Evolutionary conservation across 2,888 invertebrate species (phyloP).

Genomic region (Drosophila colorata): DNA sequence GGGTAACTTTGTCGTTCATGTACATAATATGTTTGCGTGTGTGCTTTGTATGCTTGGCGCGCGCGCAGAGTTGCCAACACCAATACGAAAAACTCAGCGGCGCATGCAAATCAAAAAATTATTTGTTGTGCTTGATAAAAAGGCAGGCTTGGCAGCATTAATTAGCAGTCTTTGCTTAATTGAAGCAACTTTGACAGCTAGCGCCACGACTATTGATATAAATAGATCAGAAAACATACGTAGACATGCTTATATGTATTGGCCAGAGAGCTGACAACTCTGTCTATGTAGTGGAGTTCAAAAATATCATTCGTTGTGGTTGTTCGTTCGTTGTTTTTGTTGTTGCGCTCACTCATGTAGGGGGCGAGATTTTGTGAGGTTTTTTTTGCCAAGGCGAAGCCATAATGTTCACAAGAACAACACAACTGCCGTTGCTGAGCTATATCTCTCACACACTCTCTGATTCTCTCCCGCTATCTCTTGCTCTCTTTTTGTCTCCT

Average conservation of each 20-base stretch:
- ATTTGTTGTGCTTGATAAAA: conserved; percentile 44
- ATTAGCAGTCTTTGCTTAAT: conserved; percentile 49
- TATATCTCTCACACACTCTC: conserved; percentile 30
- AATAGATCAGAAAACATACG: conserved; percentile 25
- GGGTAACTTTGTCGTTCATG: conserved; percentile 30
- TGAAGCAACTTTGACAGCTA: conserved; percentile 40
- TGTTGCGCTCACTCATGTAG: conserved; percentile 51
- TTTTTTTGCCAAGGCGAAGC: conserved; percentile 67
- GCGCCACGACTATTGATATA: conserved; percentile 37
- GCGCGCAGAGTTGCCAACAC: conserved; percentile 69
- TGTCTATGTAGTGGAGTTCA: conserved; percentile 72
- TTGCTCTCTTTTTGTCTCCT: conserved; percentile 33
- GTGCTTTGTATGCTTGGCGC: conserved; percentile 65
- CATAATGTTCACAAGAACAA: conserved; percentile 73
- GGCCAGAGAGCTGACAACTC: conserved; percentile 61
- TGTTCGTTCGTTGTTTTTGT: conserved; percentile 29
- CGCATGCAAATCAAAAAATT: conserved; percentile 53
- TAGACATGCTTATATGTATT: conserved; percentile 3
- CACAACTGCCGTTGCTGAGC: conserved; percentile 66
- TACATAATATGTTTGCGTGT: conserved; percentile 28
- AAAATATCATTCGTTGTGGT: conserved; percentile 66
- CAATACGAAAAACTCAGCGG: conserved; percentile 34
- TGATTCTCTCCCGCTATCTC: conserved; percentile 21
- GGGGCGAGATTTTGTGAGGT: conserved; percentile 65
- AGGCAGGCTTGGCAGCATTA: conserved; percentile 44